Base-by-base conservation (phyloP, 2,797 vertebrate genomes). In the Pelobates cultripes region DNA sequence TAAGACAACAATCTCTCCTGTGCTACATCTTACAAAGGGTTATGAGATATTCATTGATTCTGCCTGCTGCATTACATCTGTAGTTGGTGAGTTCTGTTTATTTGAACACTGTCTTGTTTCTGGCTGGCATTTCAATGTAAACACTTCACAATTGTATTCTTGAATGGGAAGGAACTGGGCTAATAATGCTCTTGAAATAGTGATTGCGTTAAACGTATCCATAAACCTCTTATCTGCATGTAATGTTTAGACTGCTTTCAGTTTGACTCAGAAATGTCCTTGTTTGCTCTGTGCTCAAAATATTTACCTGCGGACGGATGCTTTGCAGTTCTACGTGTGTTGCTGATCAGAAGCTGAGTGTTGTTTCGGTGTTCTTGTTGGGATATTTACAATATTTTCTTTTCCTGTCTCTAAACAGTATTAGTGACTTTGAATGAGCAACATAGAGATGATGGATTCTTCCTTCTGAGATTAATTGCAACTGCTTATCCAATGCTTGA, bases 141-240 rank as follows among this genome's bases (percentile, higher is more conserved):
- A 84, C 67, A 79, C 57, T 79, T 60, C 67, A 76, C 51, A 14
- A 41, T 76, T 63, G 72, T 67, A 57, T 67, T 66, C 68, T 75
- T 71, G 55, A 43, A 66, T 80, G 73, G 73, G 77, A 84, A 84
- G 77, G 77, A 79, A 79, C 82, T 80, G 47, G 60, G 60, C 57
- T 84, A 80, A 84, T 84, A 79, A 84, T 60, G 67, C 82, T 84
- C 77, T 80, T 84, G 66, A 82, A 82, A 82, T 53, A 51, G 82
- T 70, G 82, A 83, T 79, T 83, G 73, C 42, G 17, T 67, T 80
- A 12, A 79, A 42, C 55, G 55, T 76, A 67, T 80, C 82, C 57
- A 53, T 72, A 28, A 71, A 75, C 6, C 77, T 10, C 66, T 75
- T 83, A 75, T 84, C 82, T 67, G 68, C 45, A 55, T 43, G 15